phyloP scores from a whole-genome alignment of 2,888 invertebrate genomes.

The Pachycephus smyrnensis region DNA sequence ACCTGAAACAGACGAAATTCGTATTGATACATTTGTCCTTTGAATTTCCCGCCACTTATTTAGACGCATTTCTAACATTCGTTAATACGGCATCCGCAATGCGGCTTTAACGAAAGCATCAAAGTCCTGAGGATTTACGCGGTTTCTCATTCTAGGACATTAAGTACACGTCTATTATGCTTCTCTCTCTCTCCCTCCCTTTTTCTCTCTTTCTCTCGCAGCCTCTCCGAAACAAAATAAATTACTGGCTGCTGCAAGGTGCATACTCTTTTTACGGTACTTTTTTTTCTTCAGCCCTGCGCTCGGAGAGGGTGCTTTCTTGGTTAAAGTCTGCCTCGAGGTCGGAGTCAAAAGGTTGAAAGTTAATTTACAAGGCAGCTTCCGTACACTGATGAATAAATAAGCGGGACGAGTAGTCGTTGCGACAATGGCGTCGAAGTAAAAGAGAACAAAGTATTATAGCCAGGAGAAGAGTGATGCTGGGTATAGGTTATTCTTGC shows the following conservation, averaged over 20 bases:
- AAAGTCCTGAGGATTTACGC: not conserved
- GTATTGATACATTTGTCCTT: not conserved
- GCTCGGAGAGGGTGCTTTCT: not conserved
- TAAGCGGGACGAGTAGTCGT: not conserved
- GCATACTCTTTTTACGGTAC: not conserved
- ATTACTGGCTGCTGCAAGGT: not conserved
- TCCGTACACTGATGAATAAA: not conserved
- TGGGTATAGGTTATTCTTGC: not conserved
- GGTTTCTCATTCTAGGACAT: not conserved
- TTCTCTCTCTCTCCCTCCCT: not conserved
- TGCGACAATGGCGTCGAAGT: not conserved
- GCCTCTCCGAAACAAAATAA: not conserved
- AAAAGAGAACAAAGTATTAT: not conserved
- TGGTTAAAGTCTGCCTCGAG: not conserved
- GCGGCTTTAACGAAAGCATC: not conserved
- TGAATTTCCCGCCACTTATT: not conserved
- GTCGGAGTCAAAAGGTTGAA: not conserved
- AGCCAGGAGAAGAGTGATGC: not conserved
- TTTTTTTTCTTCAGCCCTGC: not conserved
- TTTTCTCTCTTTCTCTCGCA: not conserved
- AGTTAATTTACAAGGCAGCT: not conserved
- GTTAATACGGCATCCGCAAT: not conserved
- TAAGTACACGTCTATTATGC: not conserved
- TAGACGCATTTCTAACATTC: not conserved
- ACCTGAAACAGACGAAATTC: conserved; percentile 72